Percentiles rank a stretch among this genome's conserved stretches.
phyloP scores from a whole-genome alignment of 2,888 invertebrate species.

The Acrocyrtus sp. region DNA sequence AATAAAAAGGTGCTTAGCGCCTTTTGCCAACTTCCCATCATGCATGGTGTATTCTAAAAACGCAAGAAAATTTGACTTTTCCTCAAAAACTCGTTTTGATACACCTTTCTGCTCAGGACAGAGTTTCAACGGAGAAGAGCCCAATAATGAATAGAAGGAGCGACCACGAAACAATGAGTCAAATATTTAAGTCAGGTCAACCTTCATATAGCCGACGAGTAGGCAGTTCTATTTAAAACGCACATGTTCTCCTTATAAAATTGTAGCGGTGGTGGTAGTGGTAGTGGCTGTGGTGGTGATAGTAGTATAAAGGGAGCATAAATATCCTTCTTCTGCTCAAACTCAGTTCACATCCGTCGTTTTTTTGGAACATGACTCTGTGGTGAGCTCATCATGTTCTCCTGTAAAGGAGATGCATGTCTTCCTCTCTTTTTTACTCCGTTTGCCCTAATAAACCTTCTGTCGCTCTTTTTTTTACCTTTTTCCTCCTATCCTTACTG shows the following conservation, averaged over 20 bases:
- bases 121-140: no score
- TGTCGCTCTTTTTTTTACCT: slow-evolving; percentile 21
- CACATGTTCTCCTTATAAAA: no score
- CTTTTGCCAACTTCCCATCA: slow-evolving; percentile 40
- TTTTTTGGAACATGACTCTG: slow-evolving; percentile 43
- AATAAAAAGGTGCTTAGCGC: slow-evolving; percentile 37
- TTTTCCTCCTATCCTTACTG: not conserved
- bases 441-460: slow-evolving; percentile 48
- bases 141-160: no score
- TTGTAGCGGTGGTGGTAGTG: no score
- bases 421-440: slow-evolving; percentile 29
- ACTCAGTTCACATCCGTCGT: slow-evolving; percentile 43
- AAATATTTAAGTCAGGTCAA: no score
- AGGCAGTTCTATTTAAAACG: no score
- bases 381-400: slow-evolving; percentile 28
- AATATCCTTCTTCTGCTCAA: no score
- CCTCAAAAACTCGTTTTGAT: slow-evolving; percentile 60
- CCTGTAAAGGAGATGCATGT: slow-evolving; percentile 39
- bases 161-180: no score
- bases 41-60: slow-evolving; percentile 33
- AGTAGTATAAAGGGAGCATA: no score
- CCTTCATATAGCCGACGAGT: no score
- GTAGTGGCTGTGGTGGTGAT: no score
- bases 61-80: slow-evolving; percentile 61
- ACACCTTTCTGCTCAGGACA: slow-evolving; percentile 53